Evolutionary conservation across 1,140 invertebrate genomes (phyloP).

Genomic region (Trichoplusia ni): DNA sequence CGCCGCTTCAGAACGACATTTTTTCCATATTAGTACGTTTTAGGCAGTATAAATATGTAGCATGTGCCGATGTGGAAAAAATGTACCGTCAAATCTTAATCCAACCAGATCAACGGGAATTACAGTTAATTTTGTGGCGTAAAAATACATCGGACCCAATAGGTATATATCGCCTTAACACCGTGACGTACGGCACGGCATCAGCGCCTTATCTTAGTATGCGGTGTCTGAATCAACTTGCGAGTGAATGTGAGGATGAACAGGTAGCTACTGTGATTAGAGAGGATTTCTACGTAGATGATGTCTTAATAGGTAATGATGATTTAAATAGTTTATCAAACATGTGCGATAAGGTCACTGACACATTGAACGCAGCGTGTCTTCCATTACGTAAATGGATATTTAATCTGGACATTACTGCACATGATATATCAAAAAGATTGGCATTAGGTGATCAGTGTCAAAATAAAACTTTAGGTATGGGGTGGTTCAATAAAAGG

Average conservation of each 20-base stretch:
- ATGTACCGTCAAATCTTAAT: too few relatives aligned
- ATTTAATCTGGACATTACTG: not conserved
- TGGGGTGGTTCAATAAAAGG: conserved; percentile 15
- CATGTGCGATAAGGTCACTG: not conserved
- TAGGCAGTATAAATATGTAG: conserved; percentile 40
- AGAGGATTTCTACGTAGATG: conserved; percentile 12
- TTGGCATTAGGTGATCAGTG: not conserved
- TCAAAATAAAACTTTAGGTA: conserved; percentile 32
- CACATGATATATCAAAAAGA: not conserved
- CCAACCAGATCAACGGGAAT: conserved; percentile 41
- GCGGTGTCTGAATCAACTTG: not conserved
- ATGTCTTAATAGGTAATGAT: not conserved
- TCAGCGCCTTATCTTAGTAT: conserved; percentile 23
- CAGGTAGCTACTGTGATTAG: not conserved
- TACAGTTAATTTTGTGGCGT: conserved; percentile 57
- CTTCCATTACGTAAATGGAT: too few relatives aligned
- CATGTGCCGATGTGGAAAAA: conserved; percentile 49
- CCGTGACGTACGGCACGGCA: conserved; percentile 31
- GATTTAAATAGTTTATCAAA: not conserved
- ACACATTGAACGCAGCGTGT: conserved; percentile 3
- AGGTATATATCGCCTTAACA: conserved; percentile 23
- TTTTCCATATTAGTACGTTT: conserved; percentile 39
- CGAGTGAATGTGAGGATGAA: not conserved
- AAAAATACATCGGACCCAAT: conserved; percentile 9
- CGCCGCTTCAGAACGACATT: conserved; percentile 54